A percentile compares a stretch with the other conserved stretches of the same genome.
phyloP scores from a whole-genome alignment of 1,140 invertebrate genomes.

The Wiebesia pumilae region DNA sequence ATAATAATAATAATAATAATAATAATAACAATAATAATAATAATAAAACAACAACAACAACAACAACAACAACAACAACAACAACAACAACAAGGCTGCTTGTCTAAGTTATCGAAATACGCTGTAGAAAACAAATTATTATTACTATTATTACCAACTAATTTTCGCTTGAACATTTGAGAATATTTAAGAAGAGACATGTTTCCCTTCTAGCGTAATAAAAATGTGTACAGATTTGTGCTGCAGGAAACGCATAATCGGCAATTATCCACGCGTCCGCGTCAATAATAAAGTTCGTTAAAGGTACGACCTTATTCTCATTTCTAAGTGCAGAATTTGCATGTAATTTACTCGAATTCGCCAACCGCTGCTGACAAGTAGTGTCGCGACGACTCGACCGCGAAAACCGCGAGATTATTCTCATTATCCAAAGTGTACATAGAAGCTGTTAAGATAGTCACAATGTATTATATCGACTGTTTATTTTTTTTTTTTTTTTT shows the following conservation, averaged over 20 bases:
- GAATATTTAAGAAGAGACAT: no score
- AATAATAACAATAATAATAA: no score
- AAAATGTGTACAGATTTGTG: conserved; percentile 8
- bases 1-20: no score
- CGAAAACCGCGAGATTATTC: conserved; percentile 58
- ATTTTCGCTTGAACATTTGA: no score
- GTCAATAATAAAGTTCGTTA: conserved; percentile 56
- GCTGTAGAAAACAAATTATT: no score
- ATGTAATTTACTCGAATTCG: conserved; percentile 63
- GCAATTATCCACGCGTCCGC: conserved; percentile 17
- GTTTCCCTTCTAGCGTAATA: conserved; percentile 5
- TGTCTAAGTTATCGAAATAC: no score
- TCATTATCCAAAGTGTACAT: conserved; percentile 32
- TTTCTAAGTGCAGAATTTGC: conserved; percentile 57
- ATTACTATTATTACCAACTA: no score
- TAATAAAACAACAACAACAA: no score
- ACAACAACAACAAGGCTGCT: no score
- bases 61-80: no score
- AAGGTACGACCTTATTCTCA: conserved; percentile 61
- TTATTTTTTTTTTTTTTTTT: conserved; percentile 28
- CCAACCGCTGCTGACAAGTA: conserved; percentile 6
- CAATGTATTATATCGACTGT: conserved; percentile 31
- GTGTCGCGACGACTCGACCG: conserved; percentile 52
- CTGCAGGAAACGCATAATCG: conserved; percentile 48
- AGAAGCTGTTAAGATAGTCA: neutral